A percentile compares a stretch with the other conserved stretches of the same genome.
Evolutionary conservation across 1,140 invertebrate species (phyloP).

Genomic region (Polypedilum pembai): DNA sequence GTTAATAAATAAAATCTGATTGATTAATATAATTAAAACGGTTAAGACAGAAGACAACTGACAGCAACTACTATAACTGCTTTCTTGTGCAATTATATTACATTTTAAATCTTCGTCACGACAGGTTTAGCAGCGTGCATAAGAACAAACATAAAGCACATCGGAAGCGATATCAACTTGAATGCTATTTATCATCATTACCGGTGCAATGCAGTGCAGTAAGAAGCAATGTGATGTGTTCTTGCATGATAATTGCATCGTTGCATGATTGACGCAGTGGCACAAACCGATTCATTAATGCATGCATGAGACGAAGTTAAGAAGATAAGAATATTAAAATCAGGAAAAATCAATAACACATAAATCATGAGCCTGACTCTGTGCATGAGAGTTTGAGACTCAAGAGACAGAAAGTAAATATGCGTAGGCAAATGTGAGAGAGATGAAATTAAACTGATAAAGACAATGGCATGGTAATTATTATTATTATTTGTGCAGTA

Average conservation of each 20-base stretch:
- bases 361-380: not conserved
- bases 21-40: not conserved
- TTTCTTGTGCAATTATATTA: not conserved
- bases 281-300: not conserved
- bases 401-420: not conserved
- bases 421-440: not conserved
- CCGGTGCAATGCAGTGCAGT: not conserved
- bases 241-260: not conserved
- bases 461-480: not conserved
- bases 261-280: not conserved
- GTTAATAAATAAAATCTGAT: not conserved
- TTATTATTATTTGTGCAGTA: constrained; percentile 3
- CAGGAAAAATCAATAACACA: constrained; percentile 9
- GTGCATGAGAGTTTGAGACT: not conserved
- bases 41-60: not conserved
- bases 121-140: not conserved
- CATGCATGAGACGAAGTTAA: not conserved
- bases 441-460: not conserved
- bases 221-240: not conserved
- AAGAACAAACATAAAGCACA: not conserved
- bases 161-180: constrained; percentile 5
- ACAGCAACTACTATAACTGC: not conserved
- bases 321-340: not conserved
- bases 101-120: not conserved
- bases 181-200: constrained; percentile 14